Percentiles rank a stretch among this genome's conserved stretches.
phyloP scores from a whole-genome alignment of 2,888 invertebrate genomes.

The Rutpela maculata region DNA sequence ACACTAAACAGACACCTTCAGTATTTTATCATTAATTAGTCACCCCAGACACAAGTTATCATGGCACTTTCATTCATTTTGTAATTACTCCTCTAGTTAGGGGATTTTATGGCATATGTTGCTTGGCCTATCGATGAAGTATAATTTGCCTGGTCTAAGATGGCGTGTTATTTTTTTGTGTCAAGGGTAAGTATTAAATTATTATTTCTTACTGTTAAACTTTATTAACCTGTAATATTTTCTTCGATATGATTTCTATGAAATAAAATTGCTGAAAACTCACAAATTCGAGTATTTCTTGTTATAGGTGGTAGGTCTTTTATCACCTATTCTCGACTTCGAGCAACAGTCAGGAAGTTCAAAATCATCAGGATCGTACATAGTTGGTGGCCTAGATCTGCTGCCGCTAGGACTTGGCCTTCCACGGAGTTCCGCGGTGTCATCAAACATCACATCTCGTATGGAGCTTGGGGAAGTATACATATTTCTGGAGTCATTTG shows the following conservation, averaged over 20 bases:
- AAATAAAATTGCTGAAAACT: slow-evolving; percentile 4
- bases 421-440: not conserved
- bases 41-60: too few relatives aligned
- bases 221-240: not conserved
- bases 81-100: too few relatives aligned
- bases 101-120: too few relatives aligned
- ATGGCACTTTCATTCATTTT: too few relatives aligned
- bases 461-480: too few relatives aligned
- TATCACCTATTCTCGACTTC: not conserved
- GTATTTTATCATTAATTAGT: too few relatives aligned
- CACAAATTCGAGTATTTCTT: slow-evolving; percentile 3
- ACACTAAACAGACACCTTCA: too few relatives aligned
- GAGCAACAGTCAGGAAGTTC: not conserved
- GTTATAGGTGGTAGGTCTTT: not conserved
- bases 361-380: not conserved
- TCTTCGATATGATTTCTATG: not conserved
- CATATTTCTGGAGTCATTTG: not conserved
- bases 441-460: too few relatives aligned
- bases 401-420: not conserved
- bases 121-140: too few relatives aligned
- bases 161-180: too few relatives aligned
- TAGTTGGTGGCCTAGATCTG: not conserved
- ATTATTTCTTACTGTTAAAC: not conserved
- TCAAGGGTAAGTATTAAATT: not conserved
- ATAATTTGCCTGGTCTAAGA: too few relatives aligned